phyloP scores from a whole-genome alignment of 2,797 vertebrate genomes.

The Peromyscus nudipes region DNA sequence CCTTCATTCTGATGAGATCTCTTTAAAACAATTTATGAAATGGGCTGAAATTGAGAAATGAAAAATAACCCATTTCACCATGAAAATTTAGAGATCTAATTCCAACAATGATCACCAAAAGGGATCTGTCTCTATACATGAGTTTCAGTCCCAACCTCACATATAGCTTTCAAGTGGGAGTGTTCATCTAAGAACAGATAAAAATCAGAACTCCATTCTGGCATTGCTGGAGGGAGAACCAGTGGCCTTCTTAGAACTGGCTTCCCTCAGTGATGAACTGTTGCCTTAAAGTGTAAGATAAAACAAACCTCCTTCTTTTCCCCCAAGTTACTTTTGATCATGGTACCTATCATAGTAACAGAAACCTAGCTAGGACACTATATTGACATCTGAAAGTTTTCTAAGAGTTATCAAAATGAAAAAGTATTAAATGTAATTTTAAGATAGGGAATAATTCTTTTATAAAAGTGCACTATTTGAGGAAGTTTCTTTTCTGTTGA shows the following conservation, averaged over 20 bases:
- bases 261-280: not conserved
- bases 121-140: not conserved
- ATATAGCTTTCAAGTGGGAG: not conserved
- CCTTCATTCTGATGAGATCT: not conserved
- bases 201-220: not conserved
- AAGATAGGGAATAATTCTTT: conserved; percentile 12
- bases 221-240: not conserved
- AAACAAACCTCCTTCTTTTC: not conserved
- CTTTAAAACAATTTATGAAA: not conserved
- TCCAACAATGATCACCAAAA: not conserved
- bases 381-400: not conserved
- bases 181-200: not conserved
- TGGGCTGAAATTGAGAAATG: not conserved
- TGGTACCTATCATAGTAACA: not conserved
- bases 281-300: not conserved
- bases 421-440: not conserved
- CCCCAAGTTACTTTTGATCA: not conserved
- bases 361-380: not conserved
- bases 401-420: not conserved
- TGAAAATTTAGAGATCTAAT: not conserved
- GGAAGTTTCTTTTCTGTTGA: not conserved
- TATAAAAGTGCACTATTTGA: not conserved
- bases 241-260: not conserved
- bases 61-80: not conserved
- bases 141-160: not conserved